These are phyloP conservation scores for Caenorhabditis virilis DNA, from an alignment of 2,888 invertebrate species.

Conservation along the genomic window DNA sequence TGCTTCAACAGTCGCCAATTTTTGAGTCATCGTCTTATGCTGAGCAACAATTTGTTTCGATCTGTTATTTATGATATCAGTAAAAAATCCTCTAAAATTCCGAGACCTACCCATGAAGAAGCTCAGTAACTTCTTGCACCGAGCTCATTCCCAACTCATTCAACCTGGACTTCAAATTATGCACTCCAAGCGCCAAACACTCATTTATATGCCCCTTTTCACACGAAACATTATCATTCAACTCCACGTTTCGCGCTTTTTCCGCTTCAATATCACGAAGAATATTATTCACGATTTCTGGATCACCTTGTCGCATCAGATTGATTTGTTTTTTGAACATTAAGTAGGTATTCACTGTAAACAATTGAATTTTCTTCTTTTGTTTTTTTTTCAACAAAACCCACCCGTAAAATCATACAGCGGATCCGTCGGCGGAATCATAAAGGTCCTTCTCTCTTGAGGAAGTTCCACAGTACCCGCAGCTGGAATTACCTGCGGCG, in stretches of 20 bases:
- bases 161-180: conserved; percentile 23
- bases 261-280: conserved; percentile 6
- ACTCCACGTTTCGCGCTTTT: conserved; percentile 1
- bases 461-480: conserved; percentile 1
- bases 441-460: conserved; percentile 31
- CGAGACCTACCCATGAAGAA: conserved; percentile 45
- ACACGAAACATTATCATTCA: neutral
- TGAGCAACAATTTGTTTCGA: conserved; percentile 52
- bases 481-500: conserved; percentile 13
- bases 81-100: too few relatives aligned
- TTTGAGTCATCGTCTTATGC: conserved; percentile 48
- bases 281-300: conserved; percentile 13
- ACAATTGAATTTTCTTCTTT: too few relatives aligned
- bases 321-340: too few relatives aligned
- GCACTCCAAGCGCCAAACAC: conserved; percentile 18
- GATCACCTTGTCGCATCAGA: neutral
- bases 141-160: conserved; percentile 44
- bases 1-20: conserved; percentile 28
- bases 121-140: conserved; percentile 40
- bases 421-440: conserved; percentile 40
- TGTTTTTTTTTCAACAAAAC: conserved; percentile 5
- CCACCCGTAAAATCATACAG: conserved; percentile 20
- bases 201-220: conserved; percentile 9
- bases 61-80: too few relatives aligned
- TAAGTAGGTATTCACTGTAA: too few relatives aligned